A percentile compares a stretch with the other conserved stretches of the same genome.
These are phyloP conservation scores for Eupleurogrammus muticus DNA, from an alignment of 2,797 vertebrate genomes.

Conservation along the genomic window DNA sequence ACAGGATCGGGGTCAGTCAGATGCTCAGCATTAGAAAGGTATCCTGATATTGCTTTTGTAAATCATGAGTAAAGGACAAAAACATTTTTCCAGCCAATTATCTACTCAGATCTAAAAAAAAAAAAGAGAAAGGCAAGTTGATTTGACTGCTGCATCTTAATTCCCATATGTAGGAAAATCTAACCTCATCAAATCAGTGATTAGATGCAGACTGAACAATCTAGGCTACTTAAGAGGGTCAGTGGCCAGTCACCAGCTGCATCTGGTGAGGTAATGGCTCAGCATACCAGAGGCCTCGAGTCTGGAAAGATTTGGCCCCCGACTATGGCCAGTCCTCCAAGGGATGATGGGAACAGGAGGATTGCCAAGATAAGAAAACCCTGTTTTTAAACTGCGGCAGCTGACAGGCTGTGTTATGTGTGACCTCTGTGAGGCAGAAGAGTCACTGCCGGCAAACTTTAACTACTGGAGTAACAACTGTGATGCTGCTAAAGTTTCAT, in stretches of 20 bases:
- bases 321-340: slow-evolving; percentile 14
- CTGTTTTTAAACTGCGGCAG: slow-evolving; percentile 16
- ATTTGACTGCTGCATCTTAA: not conserved
- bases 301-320: slow-evolving; percentile 13
- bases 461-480: not conserved
- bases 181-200: slow-evolving; percentile 14
- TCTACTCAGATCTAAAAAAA: not conserved
- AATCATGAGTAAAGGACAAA: not conserved
- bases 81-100: not conserved
- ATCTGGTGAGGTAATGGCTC: slow-evolving; percentile 34
- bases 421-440: not conserved
- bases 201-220: slow-evolving; percentile 19
- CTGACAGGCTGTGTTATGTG: not conserved
- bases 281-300: slow-evolving; percentile 5
- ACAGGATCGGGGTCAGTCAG: slow-evolving; percentile 45
- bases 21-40: slow-evolving; percentile 36
- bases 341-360: slow-evolving; percentile 14
- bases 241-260: slow-evolving; percentile 37
- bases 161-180: slow-evolving; percentile 15
- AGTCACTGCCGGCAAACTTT: not conserved
- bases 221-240: slow-evolving; percentile 11
- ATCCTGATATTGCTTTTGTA: not conserved
- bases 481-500: not conserved
- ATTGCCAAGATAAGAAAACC: slow-evolving; percentile 29
- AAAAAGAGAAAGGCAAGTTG: not conserved